phyloP scores from a whole-genome alignment of 2,113 vertebrate genomes.

The Cheilinus undulatus region DNA sequence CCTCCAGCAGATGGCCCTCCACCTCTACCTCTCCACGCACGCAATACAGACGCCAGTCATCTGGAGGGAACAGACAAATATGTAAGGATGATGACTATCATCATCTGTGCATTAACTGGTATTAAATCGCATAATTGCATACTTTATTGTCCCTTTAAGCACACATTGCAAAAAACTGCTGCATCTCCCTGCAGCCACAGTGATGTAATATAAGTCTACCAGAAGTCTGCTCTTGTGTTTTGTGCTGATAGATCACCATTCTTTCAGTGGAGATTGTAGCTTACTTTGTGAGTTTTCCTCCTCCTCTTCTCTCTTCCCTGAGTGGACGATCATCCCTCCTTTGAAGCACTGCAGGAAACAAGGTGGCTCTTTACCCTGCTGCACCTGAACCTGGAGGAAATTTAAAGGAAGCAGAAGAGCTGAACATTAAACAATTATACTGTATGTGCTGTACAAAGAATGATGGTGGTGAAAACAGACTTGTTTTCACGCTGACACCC shows the following conservation, averaged over 20 bases:
- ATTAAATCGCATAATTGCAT: too few relatives aligned
- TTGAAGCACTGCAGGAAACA: constrained; percentile 98
- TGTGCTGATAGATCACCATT: not conserved
- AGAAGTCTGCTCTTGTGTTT: not conserved
- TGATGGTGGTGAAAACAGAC: not conserved
- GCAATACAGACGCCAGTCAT: constrained; percentile 97
- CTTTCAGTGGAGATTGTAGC: not conserved
- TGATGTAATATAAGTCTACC: too few relatives aligned
- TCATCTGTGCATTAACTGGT: too few relatives aligned
- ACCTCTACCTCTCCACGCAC: constrained; percentile 92
- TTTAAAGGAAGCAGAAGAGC: not conserved
- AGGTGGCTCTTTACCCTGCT: constrained; percentile 96
- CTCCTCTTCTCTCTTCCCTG: constrained; percentile 95
- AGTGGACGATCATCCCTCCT: constrained; percentile 96
- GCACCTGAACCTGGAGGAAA: constrained; percentile 90
- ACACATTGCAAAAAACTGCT: not conserved
- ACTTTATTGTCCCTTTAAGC: too few relatives aligned
- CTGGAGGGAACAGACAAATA: constrained; percentile 71
- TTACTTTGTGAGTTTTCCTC: constrained; percentile 92
- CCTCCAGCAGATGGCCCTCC: constrained; percentile 97
- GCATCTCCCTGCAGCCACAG: not conserved
- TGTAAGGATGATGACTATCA: not conserved
- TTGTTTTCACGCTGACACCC: not conserved
- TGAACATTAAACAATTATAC: not conserved
- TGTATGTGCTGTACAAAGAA: too few relatives aligned